Conservation (phyloP, 1,140 invertebrate species). For the Drosophila malerkotliana region DNA sequence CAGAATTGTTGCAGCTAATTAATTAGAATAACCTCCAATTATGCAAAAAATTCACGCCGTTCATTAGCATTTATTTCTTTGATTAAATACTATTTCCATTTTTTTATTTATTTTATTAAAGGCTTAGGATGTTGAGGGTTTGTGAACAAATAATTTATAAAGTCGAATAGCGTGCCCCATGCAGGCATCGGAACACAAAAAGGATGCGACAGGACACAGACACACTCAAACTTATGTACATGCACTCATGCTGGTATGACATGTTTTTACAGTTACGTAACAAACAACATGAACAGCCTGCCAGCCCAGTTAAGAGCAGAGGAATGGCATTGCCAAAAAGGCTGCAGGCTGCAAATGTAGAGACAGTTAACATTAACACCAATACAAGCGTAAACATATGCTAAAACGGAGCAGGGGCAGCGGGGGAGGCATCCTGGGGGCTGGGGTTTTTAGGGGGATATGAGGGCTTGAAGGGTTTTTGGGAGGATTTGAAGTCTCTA, state of each 20-base stretch:
- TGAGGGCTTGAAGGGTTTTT: neutral
- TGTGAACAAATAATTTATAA: constrained; percentile 57
- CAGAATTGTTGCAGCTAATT: neutral
- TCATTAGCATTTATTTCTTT: neutral
- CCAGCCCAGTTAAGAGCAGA: constrained; percentile 2
- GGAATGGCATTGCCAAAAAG: constrained; percentile 7
- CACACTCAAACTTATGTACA: constrained; percentile 7
- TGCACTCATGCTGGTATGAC: constrained; percentile 34
- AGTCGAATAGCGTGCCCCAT: constrained; percentile 28
- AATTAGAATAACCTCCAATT: neutral
- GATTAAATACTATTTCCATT: neutral
- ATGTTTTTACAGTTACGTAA: constrained; percentile 79
- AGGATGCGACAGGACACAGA: constrained; percentile 36
- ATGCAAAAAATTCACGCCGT: neutral
- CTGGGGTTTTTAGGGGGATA: neutral
- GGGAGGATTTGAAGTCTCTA: neutral
- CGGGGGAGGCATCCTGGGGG: no score
- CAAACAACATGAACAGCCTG: constrained; percentile 56
- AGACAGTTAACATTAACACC: constrained; percentile 81
- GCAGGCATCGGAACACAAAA: constrained; percentile 41
- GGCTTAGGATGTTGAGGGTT: constrained; percentile 41
- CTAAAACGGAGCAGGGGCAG: constrained; percentile 13
- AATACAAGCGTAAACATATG: constrained; percentile 74
- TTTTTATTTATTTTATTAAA: constrained; percentile 8
- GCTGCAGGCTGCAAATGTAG: constrained; percentile 55